phyloP scores from a whole-genome alignment of 2,113 vertebrate genomes.

The Arvicanthis niloticus region DNA sequence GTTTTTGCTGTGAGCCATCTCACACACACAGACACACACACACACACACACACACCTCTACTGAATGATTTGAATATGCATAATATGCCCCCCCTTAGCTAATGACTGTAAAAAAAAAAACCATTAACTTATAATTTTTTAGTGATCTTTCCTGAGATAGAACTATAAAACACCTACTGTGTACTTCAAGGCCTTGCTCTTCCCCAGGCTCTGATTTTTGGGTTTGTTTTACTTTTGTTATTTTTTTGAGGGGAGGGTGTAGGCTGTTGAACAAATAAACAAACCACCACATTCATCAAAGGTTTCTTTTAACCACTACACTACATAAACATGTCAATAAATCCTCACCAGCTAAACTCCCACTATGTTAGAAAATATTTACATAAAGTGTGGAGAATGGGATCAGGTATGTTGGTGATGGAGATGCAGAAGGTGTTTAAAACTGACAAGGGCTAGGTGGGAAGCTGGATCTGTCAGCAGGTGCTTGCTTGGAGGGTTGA shows the following conservation, averaged over 20 bases:
- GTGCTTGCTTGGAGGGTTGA: neutral
- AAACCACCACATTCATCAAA: neutral
- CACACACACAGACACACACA: neutral
- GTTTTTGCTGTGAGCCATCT: neutral
- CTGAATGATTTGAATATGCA: neutral
- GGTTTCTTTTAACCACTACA: neutral
- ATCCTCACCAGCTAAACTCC: neutral
- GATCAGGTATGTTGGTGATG: neutral
- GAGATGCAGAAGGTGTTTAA: neutral
- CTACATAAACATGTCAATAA: slow-evolving; percentile 21
- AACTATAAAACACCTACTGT: neutral
- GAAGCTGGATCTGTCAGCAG: neutral
- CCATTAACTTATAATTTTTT: neutral
- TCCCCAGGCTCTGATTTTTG: neutral
- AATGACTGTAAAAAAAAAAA: neutral
- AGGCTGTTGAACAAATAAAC: slow-evolving; percentile 45
- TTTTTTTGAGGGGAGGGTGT: neutral
- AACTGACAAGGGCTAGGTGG: neutral
- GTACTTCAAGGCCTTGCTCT: slow-evolving; percentile 48
- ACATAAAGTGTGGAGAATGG: neutral
- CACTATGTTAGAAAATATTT: slow-evolving; percentile 21
- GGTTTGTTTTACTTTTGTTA: neutral
- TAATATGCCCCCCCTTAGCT: neutral
- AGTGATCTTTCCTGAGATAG: neutral
- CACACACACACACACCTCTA: neutral